Base-by-base conservation (phyloP, 2,888 invertebrate species). In the Meliscaeva auricollis region DNA sequence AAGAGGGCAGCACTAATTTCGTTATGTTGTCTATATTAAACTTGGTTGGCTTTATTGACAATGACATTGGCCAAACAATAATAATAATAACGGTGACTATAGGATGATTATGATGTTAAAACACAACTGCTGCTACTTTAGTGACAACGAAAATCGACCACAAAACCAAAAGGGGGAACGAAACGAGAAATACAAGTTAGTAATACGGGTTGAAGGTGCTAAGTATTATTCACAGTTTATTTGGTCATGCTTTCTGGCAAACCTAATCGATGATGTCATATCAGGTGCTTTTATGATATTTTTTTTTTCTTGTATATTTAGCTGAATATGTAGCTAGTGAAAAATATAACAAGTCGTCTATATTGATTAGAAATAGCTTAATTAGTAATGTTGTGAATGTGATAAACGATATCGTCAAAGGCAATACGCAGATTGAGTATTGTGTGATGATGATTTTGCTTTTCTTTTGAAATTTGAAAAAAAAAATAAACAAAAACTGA, bases 211-310 rank as follows among this genome's bases (percentile, higher is more conserved):
- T 74, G 52, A 72, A 84, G 68, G 84, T 84, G 84, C 66, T 72
- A 84, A 84, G 66, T 75, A 46, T 80, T 79, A 66, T 79, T 72
- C 74, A 79, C 38, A 46, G 22, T 56, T 48, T 20, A 50, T 62
- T n/a, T 56, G 48, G 74, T 78, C 79, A 75, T 75, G 58, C 62
- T 83, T 83, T 78, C 58, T 66, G 75, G 75, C 41, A 60, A 80
- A 75, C 54, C 60, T 72, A 58, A 68, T 79, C 75, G 84, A 76
- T 84, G 84, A 84, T 72, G 75, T 84, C 84, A 84, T 76, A 52
- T 66, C 74, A 20, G 44, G 46, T 44, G 73, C n/a, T 52, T 68
- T 26, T 38, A 32, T 68, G 30, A 17, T 26, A 26, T 26, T 26
- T 15, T 66, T 32, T 22, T 46, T 58, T 54, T 32, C 15, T 70